These are phyloP conservation scores for Dicaeum eximium DNA, from an alignment of 2,113 vertebrate species.

Conservation along the genomic window DNA sequence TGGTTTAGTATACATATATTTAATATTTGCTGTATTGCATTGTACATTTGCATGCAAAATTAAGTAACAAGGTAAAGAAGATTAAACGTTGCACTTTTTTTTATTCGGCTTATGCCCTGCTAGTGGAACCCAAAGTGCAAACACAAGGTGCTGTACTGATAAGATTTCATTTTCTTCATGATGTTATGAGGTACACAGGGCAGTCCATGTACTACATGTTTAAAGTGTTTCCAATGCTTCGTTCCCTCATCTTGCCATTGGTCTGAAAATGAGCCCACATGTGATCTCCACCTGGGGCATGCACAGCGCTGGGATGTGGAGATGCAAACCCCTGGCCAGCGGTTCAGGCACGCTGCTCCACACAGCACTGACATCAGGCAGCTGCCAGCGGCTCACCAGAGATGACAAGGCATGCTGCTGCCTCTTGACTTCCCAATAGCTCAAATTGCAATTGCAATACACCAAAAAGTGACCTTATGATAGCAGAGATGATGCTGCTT, in stretches of 20 bases:
- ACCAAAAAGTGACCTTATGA: neutral
- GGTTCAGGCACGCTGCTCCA: neutral
- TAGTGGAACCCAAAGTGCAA: neutral
- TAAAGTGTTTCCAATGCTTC: neutral
- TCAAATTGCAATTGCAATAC: neutral
- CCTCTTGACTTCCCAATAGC: neutral
- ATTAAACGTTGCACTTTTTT: neutral
- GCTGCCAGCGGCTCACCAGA: neutral
- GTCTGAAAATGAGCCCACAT: neutral
- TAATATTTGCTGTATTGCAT: conserved; percentile 36
- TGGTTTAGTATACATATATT: conserved; percentile 45
- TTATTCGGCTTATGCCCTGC: neutral
- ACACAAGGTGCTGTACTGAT: neutral
- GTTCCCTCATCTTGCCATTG: neutral
- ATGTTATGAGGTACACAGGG: neutral
- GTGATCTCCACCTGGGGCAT: neutral
- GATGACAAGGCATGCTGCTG: fast-evolving
- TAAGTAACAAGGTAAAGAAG: conserved; percentile 43
- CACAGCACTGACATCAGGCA: neutral
- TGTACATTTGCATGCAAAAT: conserved; percentile 16
- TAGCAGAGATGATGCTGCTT: neutral
- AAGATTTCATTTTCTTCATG: neutral
- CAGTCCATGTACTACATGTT: neutral
- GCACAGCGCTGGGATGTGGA: fast-evolving
- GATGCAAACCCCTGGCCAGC: fast-evolving